Evolutionary conservation across 2,797 vertebrate genomes (phyloP).

Genomic region (Rhabdomys pumilio): DNA sequence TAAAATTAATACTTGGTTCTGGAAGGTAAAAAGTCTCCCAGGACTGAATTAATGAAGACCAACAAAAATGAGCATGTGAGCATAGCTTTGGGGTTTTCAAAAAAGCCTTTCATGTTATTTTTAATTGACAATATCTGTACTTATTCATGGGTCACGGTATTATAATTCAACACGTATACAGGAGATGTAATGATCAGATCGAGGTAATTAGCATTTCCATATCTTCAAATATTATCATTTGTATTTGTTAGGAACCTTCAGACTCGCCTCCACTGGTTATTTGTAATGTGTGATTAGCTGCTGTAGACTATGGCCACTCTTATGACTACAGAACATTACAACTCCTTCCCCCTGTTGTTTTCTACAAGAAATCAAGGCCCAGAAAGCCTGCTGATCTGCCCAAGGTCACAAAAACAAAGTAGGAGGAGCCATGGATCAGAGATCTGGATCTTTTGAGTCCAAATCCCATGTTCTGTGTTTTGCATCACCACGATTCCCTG

Average conservation of each 20-base stretch:
- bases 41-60: slow-evolving; percentile 50
- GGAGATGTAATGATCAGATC: slow-evolving; percentile 2
- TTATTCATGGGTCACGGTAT: slow-evolving; percentile 5
- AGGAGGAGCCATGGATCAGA: background rate
- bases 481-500: background rate
- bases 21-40: slow-evolving; percentile 67
- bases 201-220: background rate
- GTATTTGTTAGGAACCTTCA: background rate
- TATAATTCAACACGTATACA: slow-evolving; percentile 7
- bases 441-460: background rate
- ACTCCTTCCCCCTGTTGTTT: background rate
- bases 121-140: slow-evolving; percentile 46
- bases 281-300: background rate
- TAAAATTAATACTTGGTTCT: slow-evolving; percentile 68
- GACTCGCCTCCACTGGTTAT: background rate
- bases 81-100: slow-evolving; percentile 47
- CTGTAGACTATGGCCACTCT: background rate
- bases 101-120: slow-evolving; percentile 49
- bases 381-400: background rate
- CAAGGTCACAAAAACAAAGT: background rate
- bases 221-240: slow-evolving; percentile 33
- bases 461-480: background rate
- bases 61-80: slow-evolving; percentile 56
- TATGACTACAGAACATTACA: background rate
- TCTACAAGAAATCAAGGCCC: background rate